Conservation (phyloP, 2,797 vertebrate genomes). For the Eulemur rubriventer region DNA sequence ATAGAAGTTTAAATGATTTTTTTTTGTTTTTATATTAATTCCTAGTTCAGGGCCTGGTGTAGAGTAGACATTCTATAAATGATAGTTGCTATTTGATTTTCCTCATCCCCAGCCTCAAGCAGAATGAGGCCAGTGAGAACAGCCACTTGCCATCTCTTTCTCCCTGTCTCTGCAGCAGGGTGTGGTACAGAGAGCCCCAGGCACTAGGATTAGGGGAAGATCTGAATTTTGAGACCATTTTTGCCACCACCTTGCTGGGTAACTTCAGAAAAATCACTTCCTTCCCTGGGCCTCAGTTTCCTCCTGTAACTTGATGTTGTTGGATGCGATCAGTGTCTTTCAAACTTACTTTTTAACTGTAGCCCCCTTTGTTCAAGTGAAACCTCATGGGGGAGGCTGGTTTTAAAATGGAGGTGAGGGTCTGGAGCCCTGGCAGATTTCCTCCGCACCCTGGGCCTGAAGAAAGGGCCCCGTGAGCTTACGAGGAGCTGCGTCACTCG, state of each 20-base stretch:
- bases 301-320: neutral
- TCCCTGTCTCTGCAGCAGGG: neutral
- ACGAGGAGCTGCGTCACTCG: neutral
- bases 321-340: neutral
- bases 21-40: neutral
- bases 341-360: neutral
- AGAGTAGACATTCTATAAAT: neutral
- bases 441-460: neutral
- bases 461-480: neutral
- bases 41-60: neutral
- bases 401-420: neutral
- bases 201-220: neutral
- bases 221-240: neutral
- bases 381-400: neutral
- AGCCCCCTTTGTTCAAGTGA: neutral
- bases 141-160: neutral
- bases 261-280: neutral
- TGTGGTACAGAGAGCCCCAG: neutral
- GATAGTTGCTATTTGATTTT: constrained; percentile 11
- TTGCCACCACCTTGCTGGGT: neutral
- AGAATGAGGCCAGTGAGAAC: neutral
- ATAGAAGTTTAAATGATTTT: neutral
- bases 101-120: neutral
- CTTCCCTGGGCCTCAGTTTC: neutral
- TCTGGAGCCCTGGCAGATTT: neutral